These are phyloP conservation scores for Steatornis caripensis DNA, from an alignment of 2,113 vertebrate species.

Conservation along the genomic window DNA sequence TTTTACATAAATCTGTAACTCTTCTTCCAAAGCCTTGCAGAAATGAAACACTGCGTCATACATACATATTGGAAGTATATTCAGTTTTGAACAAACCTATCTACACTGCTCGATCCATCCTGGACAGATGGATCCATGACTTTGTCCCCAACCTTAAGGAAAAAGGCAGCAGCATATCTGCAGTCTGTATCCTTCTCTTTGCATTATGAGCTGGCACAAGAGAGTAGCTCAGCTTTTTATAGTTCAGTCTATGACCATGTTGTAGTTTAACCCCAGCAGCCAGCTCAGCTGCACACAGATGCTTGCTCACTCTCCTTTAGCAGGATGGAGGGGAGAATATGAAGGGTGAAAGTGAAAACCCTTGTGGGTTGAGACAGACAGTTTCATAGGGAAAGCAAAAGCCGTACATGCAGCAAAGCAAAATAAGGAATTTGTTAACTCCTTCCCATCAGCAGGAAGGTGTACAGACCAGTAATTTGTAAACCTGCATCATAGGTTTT, in stretches of 20 bases:
- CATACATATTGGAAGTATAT: neutral
- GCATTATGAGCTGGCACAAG: neutral
- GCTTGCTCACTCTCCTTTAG: fast-evolving
- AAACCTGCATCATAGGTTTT: neutral
- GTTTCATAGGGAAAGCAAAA: neutral
- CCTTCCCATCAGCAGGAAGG: neutral
- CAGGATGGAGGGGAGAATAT: neutral
- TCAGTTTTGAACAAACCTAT: neutral
- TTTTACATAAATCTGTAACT: neutral
- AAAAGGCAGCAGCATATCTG: neutral
- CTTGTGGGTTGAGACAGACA: neutral
- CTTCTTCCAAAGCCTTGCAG: neutral
- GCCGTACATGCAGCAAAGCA: neutral
- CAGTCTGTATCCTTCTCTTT: neutral
- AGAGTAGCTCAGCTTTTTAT: neutral
- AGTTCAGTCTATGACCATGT: neutral
- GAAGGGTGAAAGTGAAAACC: neutral
- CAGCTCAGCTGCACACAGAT: neutral
- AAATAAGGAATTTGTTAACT: neutral
- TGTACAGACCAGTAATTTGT: neutral
- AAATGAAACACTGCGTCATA: neutral
- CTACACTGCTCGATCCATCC: neutral
- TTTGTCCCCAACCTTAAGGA: neutral
- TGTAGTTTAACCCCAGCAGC: neutral
- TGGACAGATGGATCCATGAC: neutral